A percentile compares a stretch with the other conserved stretches of the same genome.
Evolutionary conservation across 2,888 invertebrate genomes (phyloP).

Genomic region (Pachycephus smyrnensis): DNA sequence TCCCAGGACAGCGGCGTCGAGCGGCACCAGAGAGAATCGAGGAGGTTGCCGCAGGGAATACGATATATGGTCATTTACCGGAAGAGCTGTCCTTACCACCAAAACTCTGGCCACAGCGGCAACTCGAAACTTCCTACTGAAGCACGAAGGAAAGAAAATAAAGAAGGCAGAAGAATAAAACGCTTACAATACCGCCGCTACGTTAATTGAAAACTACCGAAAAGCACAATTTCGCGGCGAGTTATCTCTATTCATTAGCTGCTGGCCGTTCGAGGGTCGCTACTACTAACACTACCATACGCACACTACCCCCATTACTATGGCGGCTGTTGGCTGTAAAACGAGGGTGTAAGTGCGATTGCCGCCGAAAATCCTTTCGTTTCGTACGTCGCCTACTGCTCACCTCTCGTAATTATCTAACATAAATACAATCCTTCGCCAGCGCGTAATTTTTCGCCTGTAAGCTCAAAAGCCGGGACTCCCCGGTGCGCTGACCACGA

Average conservation of each 20-base stretch:
- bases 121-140: too few relatives aligned
- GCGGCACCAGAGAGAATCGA: too few relatives aligned
- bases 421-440: slow-evolving; percentile 63
- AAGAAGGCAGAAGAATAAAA: background rate
- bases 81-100: too few relatives aligned
- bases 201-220: slow-evolving; percentile 64
- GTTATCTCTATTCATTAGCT: slow-evolving; percentile 67
- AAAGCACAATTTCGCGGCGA: slow-evolving; percentile 59
- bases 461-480: slow-evolving; percentile 61
- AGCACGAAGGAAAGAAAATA: too few relatives aligned
- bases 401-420: slow-evolving; percentile 56
- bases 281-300: background rate
- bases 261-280: slow-evolving; percentile 37
- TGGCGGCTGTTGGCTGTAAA: background rate
- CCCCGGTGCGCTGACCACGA: slow-evolving; percentile 25
- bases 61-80: too few relatives aligned
- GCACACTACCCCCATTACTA: too few relatives aligned
- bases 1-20: slow-evolving; percentile 10
- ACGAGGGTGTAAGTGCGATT: too few relatives aligned
- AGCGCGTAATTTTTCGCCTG: slow-evolving; percentile 62
- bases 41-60: too few relatives aligned
- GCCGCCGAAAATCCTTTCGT: too few relatives aligned
- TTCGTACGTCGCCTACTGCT: too few relatives aligned
- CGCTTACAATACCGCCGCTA: background rate
- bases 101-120: too few relatives aligned